Percentiles rank a stretch among this genome's conserved stretches.
Evolutionary conservation across 2,113 vertebrate species (phyloP).

Genomic region (Tringa solitaria): DNA sequence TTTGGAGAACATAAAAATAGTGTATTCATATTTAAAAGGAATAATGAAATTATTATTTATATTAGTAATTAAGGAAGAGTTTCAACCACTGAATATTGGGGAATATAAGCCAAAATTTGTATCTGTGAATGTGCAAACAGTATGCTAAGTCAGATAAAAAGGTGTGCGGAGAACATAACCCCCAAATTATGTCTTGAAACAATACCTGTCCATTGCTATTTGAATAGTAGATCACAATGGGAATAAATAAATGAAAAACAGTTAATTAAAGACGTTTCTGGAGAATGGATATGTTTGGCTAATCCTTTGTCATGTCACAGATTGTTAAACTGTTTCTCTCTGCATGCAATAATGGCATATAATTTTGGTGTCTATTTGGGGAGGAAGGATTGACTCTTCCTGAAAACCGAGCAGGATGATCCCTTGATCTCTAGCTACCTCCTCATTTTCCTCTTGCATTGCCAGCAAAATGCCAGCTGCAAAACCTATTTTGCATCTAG

Average conservation of each 20-base stretch:
- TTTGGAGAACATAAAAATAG: not conserved
- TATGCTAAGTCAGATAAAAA: not conserved
- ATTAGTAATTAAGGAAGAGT: not conserved
- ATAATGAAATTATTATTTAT: not conserved
- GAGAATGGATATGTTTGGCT: not conserved
- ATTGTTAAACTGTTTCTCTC: slow-evolving; percentile 25
- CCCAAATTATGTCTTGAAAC: not conserved
- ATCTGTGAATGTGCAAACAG: not conserved
- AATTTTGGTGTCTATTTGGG: slow-evolving; percentile 48
- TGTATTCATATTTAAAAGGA: not conserved
- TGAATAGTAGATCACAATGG: not conserved
- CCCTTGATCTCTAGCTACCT: slow-evolving; percentile 61
- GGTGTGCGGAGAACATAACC: not conserved
- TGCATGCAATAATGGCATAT: slow-evolving; percentile 16
- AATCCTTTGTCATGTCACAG: slow-evolving; percentile 3
- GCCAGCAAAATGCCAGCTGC: slow-evolving; percentile 70
- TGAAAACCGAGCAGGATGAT: slow-evolving; percentile 49
- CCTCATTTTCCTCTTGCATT: slow-evolving; percentile 64
- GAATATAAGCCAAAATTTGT: not conserved
- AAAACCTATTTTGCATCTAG: slow-evolving; percentile 66
- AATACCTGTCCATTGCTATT: not conserved
- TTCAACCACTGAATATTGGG: not conserved
- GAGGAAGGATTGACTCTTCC: slow-evolving; percentile 56
- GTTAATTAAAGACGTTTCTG: not conserved
- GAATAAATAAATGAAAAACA: slow-evolving; percentile 16